These are phyloP conservation scores for Gasterosteus aculeatus DNA, from an alignment of 2,113 vertebrate species.

Conservation along the genomic window DNA sequence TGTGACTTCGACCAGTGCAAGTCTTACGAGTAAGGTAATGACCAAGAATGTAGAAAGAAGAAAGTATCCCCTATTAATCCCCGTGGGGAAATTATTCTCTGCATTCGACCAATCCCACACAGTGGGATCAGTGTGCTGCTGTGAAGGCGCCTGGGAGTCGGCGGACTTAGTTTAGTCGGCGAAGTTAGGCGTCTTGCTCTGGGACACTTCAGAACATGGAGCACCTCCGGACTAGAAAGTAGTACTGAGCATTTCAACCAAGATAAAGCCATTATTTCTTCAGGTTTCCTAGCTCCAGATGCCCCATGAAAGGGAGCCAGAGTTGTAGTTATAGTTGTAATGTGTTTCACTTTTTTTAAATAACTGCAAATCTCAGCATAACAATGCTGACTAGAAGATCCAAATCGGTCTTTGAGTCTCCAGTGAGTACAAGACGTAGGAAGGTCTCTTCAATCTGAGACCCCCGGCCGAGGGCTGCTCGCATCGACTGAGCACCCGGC, in stretches of 20 bases:
- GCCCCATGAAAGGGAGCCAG: not conserved
- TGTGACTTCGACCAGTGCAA: too few relatives aligned
- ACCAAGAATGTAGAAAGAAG: too few relatives aligned
- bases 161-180: too few relatives aligned
- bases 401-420: not conserved
- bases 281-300: not conserved
- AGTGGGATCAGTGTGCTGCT: too few relatives aligned
- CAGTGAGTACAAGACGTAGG: not conserved
- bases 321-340: not conserved
- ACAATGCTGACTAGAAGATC: not conserved
- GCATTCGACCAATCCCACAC: too few relatives aligned
- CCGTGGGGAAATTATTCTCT: too few relatives aligned
- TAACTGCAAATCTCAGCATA: not conserved
- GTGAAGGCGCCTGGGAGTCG: too few relatives aligned
- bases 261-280: not conserved
- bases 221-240: not conserved
- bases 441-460: not conserved
- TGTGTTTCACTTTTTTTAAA: not conserved
- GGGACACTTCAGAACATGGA: too few relatives aligned
- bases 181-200: too few relatives aligned
- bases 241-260: not conserved
- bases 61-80: too few relatives aligned
- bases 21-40: too few relatives aligned
- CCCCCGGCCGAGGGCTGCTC: constrained; percentile 18
- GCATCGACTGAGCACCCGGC: constrained; percentile 12